Evolutionary conservation across 2,797 vertebrate species (phyloP), one percentile per base, ranked within the genome.

Genomic region (Erpetoichthys calabaricus): DNA sequence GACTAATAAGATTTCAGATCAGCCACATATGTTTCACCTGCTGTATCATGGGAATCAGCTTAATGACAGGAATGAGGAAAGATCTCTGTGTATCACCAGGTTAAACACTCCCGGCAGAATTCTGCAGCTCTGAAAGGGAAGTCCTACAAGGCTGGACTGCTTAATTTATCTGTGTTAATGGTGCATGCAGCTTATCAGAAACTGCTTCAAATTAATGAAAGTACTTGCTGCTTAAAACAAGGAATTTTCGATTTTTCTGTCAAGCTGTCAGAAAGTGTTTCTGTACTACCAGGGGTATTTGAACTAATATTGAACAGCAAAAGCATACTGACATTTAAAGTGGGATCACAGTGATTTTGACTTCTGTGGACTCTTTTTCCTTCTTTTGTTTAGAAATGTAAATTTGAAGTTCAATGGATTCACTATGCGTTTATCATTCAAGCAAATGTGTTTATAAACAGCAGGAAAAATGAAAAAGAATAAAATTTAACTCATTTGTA

Each of bases 151-250:
- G 52, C 49, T 53, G 42, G 43, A 54, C 52, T 8, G 54, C 50
- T 52, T 41, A 44, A 59, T 51, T 44, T 52, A 55, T 8, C 42
- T 46, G 8, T 59, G 51, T 45, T 59, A 54, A 54, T 59, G 10
- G 47, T 47, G 41, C 45, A 45, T 59, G 58, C 42, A 59, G 58
- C 52, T 59, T 47, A 47, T 59, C 51, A 54, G 57, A 55, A 54
- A 59, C 8, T 54, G 10, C 4, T 59, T 51, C 50, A 59, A 59
- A 59, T 54, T 59, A 59, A 59, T 47, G 51, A 54, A 45, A 6
- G 45, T 45, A 9, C 54, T 47, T 44, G 52, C 5, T 54, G 51
- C 44, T 43, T 53, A 42, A 45, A 53, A 8, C 51, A 43, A 45
- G 52, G 51, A 54, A 46, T 53, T 42, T 59, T 59, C 49, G 3